A percentile compares a stretch with the other conserved stretches of the same genome.
phyloP scores from a whole-genome alignment of 2,888 invertebrate genomes.

The Pollenia griseotomentosa region DNA sequence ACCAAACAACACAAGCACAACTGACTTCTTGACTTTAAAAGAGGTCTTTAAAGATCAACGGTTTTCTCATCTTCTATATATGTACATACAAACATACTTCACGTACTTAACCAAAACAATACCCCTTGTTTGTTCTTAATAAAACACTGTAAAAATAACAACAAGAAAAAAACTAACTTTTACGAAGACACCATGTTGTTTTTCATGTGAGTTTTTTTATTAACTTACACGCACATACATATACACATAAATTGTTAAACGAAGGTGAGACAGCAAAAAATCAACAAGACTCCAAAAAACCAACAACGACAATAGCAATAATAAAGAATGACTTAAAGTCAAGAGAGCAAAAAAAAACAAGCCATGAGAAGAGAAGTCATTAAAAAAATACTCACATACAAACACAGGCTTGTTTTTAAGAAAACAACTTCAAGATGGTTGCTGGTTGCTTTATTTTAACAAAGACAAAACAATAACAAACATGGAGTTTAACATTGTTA shows the following conservation, averaged over 20 bases:
- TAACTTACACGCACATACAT: neutral
- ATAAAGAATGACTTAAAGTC: conserved; percentile 42
- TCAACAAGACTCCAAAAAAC: conserved; percentile 29
- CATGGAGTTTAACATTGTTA: conserved; percentile 63
- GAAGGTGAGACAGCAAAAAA: conserved; percentile 71
- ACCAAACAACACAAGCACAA: conserved; percentile 38
- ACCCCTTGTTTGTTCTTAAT: conserved; percentile 54
- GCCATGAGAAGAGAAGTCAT: conserved; percentile 46
- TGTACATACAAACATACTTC: neutral
- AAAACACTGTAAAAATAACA: conserved; percentile 4
- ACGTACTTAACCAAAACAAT: conserved; percentile 39
- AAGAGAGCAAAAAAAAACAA: conserved; percentile 30
- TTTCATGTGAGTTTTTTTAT: conserved; percentile 23
- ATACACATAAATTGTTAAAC: conserved; percentile 30
- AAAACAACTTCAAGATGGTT: conserved; percentile 70
- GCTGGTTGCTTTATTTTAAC: conserved; percentile 50
- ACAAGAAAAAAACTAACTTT: conserved; percentile 7
- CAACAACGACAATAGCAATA: conserved; percentile 15
- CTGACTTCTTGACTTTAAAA: conserved; percentile 70
- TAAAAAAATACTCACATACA: conserved; percentile 41
- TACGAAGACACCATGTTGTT: conserved; percentile 64
- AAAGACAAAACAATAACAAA: conserved; percentile 36
- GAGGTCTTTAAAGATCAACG: conserved; percentile 68
- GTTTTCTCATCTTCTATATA: conserved; percentile 3
- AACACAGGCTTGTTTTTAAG: conserved; percentile 3